Percentiles rank a stretch among this genome's conserved stretches.
Evolutionary conservation across 2,888 invertebrate species (phyloP).

Genomic region (Unio pictorum): DNA sequence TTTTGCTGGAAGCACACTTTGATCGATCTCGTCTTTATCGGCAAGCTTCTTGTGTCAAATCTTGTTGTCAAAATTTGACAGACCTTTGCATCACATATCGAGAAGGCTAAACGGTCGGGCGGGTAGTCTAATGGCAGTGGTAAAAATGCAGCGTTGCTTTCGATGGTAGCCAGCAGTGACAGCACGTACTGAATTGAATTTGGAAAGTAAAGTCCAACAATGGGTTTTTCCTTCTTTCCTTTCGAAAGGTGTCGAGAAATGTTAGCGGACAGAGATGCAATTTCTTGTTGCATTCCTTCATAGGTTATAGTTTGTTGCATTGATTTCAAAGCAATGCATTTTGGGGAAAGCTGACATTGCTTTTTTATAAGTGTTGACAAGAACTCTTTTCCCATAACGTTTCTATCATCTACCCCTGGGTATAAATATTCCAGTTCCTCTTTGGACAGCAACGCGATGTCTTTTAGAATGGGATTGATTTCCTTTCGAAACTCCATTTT

Average conservation of each 20-base stretch:
- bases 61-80: conserved; percentile 16
- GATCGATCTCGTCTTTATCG: too few species aligned
- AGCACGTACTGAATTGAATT: conserved; percentile 32
- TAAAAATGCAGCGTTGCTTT: conserved; percentile 37
- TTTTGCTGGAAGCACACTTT: too few species aligned
- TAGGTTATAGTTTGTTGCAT: conserved; percentile 5
- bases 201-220: conserved; percentile 29
- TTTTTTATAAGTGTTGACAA: conserved; percentile 1
- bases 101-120: conserved; percentile 34
- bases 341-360: conserved; percentile 1
- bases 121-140: conserved; percentile 48
- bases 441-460: conserved; percentile 33
- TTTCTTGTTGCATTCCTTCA: neutral
- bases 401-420: neutral
- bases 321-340: conserved; percentile 9
- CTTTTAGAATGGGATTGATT: conserved; percentile 12
- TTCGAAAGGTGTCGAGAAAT: neutral
- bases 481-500: neutral
- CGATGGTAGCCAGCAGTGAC: conserved; percentile 71
- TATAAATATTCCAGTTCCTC: conserved; percentile 35
- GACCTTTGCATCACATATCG: conserved; percentile 36
- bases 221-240: conserved; percentile 6
- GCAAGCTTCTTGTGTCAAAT: too few species aligned
- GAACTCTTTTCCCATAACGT: neutral
- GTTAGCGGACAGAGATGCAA: neutral